A percentile compares a stretch with the other conserved stretches of the same genome.
Conservation (phyloP, 2,113 vertebrate genomes). For the Dicaeum eximium region DNA sequence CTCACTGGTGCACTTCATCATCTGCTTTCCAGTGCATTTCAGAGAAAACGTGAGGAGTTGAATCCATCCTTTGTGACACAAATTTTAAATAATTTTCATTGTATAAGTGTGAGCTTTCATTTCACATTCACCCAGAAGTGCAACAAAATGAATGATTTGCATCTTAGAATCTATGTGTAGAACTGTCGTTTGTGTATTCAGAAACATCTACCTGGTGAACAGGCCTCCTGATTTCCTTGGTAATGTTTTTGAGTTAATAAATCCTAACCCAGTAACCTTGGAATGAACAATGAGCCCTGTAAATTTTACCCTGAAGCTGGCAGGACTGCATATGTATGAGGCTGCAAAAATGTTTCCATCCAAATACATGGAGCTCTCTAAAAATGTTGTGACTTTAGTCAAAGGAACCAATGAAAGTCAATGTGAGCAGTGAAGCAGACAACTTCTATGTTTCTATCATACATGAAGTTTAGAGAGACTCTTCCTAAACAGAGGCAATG, state of each 20-base stretch:
- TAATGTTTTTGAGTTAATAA: slow-evolving; percentile 22
- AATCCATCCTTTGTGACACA: neutral
- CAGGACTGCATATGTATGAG: neutral
- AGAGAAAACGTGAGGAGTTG: neutral
- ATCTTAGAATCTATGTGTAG: neutral
- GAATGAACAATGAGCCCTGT: neutral
- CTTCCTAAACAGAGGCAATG: neutral
- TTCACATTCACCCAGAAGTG: neutral
- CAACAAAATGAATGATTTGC: neutral
- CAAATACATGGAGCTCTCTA: neutral
- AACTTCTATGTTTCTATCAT: neutral
- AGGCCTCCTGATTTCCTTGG: neutral
- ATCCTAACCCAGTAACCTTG: slow-evolving; percentile 5
- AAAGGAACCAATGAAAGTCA: neutral
- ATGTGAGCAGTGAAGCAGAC: neutral
- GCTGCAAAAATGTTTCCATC: neutral
- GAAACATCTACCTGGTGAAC: neutral
- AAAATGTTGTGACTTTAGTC: neutral
- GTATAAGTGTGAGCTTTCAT: neutral
- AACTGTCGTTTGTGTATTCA: neutral
- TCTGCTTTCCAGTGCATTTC: neutral
- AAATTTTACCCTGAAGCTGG: slow-evolving; percentile 14
- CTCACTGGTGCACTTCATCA: neutral
- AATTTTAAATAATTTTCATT: neutral
- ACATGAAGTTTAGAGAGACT: neutral